Evolutionary conservation across 2,888 invertebrate genomes (phyloP).

Genomic region (Spodoptera littoralis): DNA sequence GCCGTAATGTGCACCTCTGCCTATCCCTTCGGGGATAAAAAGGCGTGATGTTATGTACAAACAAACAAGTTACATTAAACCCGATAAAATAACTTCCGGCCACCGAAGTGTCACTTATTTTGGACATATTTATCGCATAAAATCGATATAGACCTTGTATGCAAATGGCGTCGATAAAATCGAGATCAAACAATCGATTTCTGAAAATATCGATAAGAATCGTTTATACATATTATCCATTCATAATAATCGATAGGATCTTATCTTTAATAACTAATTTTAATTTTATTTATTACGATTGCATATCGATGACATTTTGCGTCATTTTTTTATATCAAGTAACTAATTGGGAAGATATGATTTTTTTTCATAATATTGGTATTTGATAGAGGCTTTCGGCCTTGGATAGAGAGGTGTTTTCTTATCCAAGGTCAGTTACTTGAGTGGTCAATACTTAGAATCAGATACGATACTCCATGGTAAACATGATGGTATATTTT

Average conservation of each 20-base stretch:
- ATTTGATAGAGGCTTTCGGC: too few relatives aligned
- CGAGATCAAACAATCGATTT: constrained; percentile 46
- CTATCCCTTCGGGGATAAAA: too few relatives aligned
- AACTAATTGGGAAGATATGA: constrained; percentile 4
- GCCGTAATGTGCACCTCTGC: too few relatives aligned
- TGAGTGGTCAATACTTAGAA: too few relatives aligned
- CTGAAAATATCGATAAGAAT: constrained; percentile 49
- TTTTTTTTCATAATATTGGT: neutral
- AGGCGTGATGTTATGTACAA: too few relatives aligned
- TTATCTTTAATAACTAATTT: constrained; percentile 29
- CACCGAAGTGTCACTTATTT: constrained; percentile 21
- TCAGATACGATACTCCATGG: too few relatives aligned
- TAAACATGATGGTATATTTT: too few relatives aligned
- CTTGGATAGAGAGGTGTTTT: too few relatives aligned
- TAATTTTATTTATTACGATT: constrained; percentile 30
- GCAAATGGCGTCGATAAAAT: constrained; percentile 48
- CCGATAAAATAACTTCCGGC: neutral
- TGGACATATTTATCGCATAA: constrained; percentile 15
- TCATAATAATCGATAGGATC: constrained; percentile 46
- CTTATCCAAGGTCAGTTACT: too few relatives aligned
- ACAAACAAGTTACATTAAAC: too few relatives aligned
- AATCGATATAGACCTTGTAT: constrained; percentile 37
- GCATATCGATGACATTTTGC: constrained; percentile 18
- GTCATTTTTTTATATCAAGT: constrained; percentile 15
- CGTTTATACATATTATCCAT: constrained; percentile 27